Percentiles rank a stretch among this genome's conserved stretches.
phyloP scores from a whole-genome alignment of 2,888 invertebrate genomes.

The Apotomis capreana region DNA sequence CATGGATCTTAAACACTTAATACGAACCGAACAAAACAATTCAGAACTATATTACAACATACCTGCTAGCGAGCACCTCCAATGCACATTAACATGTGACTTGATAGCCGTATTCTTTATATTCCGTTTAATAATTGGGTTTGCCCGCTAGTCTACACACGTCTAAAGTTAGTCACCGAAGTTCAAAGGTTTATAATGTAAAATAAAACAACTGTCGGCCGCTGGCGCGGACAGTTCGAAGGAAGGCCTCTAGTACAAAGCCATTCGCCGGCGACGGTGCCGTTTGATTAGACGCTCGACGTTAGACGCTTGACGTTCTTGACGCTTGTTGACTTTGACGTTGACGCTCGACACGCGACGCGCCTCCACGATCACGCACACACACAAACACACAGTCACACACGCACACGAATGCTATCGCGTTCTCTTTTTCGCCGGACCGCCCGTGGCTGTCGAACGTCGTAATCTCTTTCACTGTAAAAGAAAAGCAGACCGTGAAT shows the following conservation, averaged over 20 bases:
- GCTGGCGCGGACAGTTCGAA: constrained; percentile 47
- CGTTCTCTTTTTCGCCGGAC: constrained; percentile 71
- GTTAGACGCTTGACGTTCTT: constrained; percentile 30
- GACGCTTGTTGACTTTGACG: constrained; percentile 10
- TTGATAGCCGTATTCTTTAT: background rate
- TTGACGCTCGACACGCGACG: constrained; percentile 39
- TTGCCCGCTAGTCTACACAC: constrained; percentile 44
- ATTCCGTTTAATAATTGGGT: background rate
- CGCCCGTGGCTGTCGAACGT: constrained; percentile 73
- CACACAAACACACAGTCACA: constrained; percentile 46
- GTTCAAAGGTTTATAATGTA: constrained; percentile 43
- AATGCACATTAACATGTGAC: background rate
- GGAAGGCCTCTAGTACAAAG: constrained; percentile 58
- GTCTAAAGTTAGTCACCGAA: constrained; percentile 58
- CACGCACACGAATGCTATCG: constrained; percentile 61
- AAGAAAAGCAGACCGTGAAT: constrained; percentile 45
- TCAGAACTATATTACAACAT: constrained; percentile 45
- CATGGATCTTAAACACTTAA: constrained; percentile 39
- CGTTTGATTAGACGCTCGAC: constrained; percentile 39
- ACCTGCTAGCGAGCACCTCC: constrained; percentile 25
- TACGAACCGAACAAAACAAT: constrained; percentile 40
- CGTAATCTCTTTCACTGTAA: constrained; percentile 77
- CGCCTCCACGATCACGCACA: constrained; percentile 33
- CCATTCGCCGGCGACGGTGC: constrained; percentile 48
- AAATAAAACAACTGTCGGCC: constrained; percentile 31